Conservation (phyloP, 2,797 vertebrate genomes). For the Scleropages formosus region DNA sequence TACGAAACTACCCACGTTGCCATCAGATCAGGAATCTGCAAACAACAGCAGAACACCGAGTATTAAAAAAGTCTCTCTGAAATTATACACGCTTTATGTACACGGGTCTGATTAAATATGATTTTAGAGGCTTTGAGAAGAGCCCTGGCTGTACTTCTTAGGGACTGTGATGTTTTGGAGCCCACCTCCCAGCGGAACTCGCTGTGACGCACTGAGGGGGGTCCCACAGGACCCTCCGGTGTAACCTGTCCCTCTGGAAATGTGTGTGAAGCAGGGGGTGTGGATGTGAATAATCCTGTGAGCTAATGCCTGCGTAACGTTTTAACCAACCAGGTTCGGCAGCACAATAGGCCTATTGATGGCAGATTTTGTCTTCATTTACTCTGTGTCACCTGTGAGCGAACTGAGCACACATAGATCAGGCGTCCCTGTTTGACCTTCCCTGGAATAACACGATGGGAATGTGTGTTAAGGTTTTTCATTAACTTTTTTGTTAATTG, state of each 20-base stretch:
- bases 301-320: slow-evolving; percentile 57
- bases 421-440: background rate
- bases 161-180: too few species aligned
- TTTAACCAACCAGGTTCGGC: slow-evolving; percentile 68
- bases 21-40: background rate
- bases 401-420: slow-evolving; percentile 41
- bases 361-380: slow-evolving; percentile 62
- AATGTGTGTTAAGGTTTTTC: background rate
- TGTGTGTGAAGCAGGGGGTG: background rate
- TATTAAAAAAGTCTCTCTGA: background rate
- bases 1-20: background rate
- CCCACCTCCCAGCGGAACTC: too few species aligned
- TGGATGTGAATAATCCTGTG: slow-evolving; percentile 33
- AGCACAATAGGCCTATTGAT: slow-evolving; percentile 68
- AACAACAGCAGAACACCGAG: too few species aligned
- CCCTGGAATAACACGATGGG: background rate
- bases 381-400: slow-evolving; percentile 55
- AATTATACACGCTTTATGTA: too few species aligned
- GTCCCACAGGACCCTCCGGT: too few species aligned
- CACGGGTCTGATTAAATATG: background rate
- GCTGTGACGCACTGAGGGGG: too few species aligned
- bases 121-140: too few species aligned
- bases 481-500: too few species aligned
- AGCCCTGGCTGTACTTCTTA: too few species aligned
- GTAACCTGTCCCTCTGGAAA: too few species aligned